Evolutionary conservation across 2,797 vertebrate species (phyloP).

Genomic region (Micrastur ruficollis): DNA sequence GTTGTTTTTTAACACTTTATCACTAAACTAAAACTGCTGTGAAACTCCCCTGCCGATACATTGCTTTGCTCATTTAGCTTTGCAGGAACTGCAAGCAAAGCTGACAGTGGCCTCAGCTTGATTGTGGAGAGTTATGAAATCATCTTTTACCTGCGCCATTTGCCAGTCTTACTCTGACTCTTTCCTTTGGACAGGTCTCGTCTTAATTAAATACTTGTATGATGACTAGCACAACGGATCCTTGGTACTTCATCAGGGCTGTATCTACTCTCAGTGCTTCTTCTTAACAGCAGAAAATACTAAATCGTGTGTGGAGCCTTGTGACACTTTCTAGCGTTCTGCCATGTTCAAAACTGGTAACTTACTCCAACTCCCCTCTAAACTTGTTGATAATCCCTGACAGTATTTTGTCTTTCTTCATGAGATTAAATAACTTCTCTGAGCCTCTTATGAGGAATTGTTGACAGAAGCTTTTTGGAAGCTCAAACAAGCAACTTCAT

Average conservation of each 20-base stretch:
- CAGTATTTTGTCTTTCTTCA: background rate
- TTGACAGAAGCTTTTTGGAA: background rate
- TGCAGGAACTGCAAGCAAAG: background rate
- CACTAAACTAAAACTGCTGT: background rate
- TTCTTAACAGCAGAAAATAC: background rate
- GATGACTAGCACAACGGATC: background rate
- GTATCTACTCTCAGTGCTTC: background rate
- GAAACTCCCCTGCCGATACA: background rate
- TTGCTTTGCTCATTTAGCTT: background rate
- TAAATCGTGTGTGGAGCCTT: background rate
- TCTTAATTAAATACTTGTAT: background rate
- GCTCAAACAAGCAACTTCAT: background rate
- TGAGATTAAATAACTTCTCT: background rate
- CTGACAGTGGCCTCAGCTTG: background rate
- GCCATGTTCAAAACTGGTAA: background rate
- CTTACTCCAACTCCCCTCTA: background rate
- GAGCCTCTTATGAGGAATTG: background rate
- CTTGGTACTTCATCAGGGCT: background rate
- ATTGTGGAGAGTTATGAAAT: background rate
- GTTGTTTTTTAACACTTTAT: background rate
- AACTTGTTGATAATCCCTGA: background rate
- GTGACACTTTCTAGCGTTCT: rapidly evolving
- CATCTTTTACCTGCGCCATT: background rate
- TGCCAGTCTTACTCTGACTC: background rate
- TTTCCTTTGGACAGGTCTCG: background rate